Evolutionary conservation across 2,797 vertebrate genomes (phyloP).

Genomic region (Gallinago nigripennis): DNA sequence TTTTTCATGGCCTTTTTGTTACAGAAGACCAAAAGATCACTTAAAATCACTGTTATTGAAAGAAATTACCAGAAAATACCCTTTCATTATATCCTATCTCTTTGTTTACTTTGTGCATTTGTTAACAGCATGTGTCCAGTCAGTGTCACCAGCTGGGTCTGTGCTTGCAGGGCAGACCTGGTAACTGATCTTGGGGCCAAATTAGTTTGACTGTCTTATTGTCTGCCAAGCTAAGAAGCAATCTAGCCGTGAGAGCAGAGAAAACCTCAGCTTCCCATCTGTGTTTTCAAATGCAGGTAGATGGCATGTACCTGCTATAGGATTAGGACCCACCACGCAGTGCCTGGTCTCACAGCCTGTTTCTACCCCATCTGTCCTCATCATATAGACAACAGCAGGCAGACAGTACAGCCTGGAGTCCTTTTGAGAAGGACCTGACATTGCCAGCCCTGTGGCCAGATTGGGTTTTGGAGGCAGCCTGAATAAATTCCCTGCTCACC

Average conservation of each 20-base stretch:
- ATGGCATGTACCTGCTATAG: neutral
- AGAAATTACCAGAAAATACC: neutral
- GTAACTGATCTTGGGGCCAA: neutral
- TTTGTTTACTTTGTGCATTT: constrained; percentile 20
- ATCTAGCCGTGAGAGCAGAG: neutral
- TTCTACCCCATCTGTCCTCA: neutral
- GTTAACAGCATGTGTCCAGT: neutral
- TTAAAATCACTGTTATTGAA: neutral
- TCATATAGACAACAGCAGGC: constrained; percentile 3
- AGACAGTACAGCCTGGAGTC: neutral
- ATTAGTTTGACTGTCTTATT: neutral
- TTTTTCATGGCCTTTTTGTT: neutral
- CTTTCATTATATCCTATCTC: neutral
- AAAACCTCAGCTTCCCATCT: neutral
- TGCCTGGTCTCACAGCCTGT: neutral
- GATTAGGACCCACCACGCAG: neutral
- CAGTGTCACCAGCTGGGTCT: neutral
- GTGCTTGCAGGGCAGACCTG: neutral
- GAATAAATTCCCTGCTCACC: neutral
- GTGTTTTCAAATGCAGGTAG: neutral
- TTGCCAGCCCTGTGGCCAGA: neutral
- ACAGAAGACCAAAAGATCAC: neutral
- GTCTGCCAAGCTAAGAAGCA: neutral
- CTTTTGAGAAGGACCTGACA: neutral
- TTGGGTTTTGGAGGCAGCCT: neutral